Evolutionary conservation across 1,140 invertebrate genomes (phyloP).

Genomic region (Agrilus planipennis): DNA sequence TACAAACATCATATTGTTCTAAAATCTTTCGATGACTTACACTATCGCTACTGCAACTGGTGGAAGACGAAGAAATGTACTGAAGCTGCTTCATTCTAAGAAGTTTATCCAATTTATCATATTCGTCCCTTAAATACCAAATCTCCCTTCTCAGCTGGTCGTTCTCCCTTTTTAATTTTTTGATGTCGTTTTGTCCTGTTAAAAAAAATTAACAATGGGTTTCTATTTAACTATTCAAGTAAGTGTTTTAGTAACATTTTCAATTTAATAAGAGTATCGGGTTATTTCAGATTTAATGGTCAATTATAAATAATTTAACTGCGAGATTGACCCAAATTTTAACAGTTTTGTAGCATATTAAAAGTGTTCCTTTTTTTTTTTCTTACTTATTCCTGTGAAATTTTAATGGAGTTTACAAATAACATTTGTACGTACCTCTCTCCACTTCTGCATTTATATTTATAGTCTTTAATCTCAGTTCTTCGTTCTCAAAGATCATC

Average conservation of each 20-base stretch:
- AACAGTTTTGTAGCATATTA: too few species aligned
- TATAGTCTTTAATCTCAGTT: constrained; percentile 76
- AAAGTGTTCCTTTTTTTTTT: too few species aligned
- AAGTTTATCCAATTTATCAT: constrained; percentile 70
- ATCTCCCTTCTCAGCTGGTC: constrained; percentile 76
- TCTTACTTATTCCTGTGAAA: too few species aligned
- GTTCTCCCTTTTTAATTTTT: constrained; percentile 75
- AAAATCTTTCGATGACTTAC: constrained; percentile 26
- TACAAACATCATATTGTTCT: too few species aligned
- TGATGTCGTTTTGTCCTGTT: constrained; percentile 82
- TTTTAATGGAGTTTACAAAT: too few species aligned
- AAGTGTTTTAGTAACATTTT: too few species aligned
- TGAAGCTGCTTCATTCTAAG: constrained; percentile 47
- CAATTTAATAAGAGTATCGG: too few species aligned
- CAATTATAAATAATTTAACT: too few species aligned
- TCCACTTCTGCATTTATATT: constrained; percentile 90
- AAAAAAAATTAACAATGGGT: too few species aligned
- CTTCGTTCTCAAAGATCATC: constrained; percentile 86
- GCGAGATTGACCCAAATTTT: too few species aligned
- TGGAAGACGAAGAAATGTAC: constrained; percentile 39
- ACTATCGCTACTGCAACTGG: constrained; percentile 24
- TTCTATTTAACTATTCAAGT: too few species aligned
- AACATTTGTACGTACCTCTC: constrained; percentile 63
- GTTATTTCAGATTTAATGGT: too few species aligned
- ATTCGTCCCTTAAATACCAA: constrained; percentile 75